Percentiles rank a stretch among this genome's conserved stretches.
phyloP scores from a whole-genome alignment of 1,140 invertebrate genomes.

The Holcopasites calliopsidis region DNA sequence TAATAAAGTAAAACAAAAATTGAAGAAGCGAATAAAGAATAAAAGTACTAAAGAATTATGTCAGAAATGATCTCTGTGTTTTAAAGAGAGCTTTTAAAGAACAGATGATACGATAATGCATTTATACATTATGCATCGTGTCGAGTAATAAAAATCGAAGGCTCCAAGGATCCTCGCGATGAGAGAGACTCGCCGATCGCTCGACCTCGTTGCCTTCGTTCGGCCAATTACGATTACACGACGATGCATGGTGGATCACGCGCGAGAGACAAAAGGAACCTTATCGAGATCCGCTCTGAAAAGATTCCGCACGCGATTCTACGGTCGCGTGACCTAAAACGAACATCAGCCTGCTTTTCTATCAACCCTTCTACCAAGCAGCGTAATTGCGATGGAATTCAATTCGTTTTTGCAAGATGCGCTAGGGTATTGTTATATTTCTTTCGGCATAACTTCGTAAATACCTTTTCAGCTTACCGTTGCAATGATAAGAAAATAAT shows the following conservation, averaged over 20 bases:
- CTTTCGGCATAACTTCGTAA: too few species aligned
- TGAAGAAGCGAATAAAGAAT: too few species aligned
- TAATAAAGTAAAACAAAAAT: too few species aligned
- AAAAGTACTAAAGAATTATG: too few species aligned
- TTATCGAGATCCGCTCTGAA: slow-evolving; percentile 51
- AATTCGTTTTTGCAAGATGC: too few species aligned
- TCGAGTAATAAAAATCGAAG: slow-evolving; percentile 9
- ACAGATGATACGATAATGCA: slow-evolving; percentile 8
- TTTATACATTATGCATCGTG: slow-evolving; percentile 2
- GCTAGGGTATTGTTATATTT: too few species aligned
- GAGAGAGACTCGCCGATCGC: slow-evolving; percentile 70
- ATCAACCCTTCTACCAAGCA: neutral
- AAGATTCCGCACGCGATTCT: slow-evolving; percentile 56
- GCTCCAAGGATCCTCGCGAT: slow-evolving; percentile 46
- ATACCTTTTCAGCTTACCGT: too few species aligned
- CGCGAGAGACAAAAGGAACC: slow-evolving; percentile 67
- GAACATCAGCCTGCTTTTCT: neutral
- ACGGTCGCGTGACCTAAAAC: neutral
- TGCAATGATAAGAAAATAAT: too few species aligned
- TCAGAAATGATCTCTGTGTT: too few species aligned
- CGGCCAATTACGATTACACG: slow-evolving; percentile 70
- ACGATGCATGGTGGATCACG: slow-evolving; percentile 47
- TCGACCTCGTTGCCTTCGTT: slow-evolving; percentile 76
- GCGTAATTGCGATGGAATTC: neutral
- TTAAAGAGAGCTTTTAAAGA: too few species aligned